Evolutionary conservation across 1,140 invertebrate genomes (phyloP).

Genomic region (Hyles vespertilio): DNA sequence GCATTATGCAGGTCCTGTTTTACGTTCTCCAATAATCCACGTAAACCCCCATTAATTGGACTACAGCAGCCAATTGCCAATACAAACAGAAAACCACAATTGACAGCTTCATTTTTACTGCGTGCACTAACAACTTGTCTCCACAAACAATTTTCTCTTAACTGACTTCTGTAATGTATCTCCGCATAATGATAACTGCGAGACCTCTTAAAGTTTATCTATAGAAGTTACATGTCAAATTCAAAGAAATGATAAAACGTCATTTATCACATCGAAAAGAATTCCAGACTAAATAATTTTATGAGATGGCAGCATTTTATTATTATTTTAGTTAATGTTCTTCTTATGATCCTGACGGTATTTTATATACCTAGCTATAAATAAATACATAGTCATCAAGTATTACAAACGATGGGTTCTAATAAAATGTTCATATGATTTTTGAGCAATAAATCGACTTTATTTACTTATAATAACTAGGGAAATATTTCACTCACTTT

Average conservation of each 20-base stretch:
- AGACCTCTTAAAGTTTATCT: slow-evolving; percentile 25
- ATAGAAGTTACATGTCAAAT: slow-evolving; percentile 5
- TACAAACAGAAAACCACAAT: slow-evolving; percentile 19
- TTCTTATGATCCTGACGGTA: no score
- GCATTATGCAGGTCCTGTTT: background rate
- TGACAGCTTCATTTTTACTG: slow-evolving; percentile 29
- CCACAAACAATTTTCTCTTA: slow-evolving; percentile 18
- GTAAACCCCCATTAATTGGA: background rate
- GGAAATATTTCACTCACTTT: no score
- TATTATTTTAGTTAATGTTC: no score
- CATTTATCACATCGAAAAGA: background rate
- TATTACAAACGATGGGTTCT: no score
- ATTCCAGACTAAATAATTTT: background rate
- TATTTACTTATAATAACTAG: no score
- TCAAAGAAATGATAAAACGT: slow-evolving; percentile 23
- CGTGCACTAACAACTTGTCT: slow-evolving; percentile 11
- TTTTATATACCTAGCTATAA: no score
- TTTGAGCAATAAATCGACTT: no score
- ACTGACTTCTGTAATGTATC: slow-evolving; percentile 24
- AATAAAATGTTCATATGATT: no score
- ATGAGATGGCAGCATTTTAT: no score
- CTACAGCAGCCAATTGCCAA: slow-evolving; percentile 5
- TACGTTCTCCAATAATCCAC: background rate
- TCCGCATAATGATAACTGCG: slow-evolving; percentile 20
- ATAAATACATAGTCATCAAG: no score